phyloP scores from a whole-genome alignment of 1,140 invertebrate genomes.

The Diabrotica virgifera region DNA sequence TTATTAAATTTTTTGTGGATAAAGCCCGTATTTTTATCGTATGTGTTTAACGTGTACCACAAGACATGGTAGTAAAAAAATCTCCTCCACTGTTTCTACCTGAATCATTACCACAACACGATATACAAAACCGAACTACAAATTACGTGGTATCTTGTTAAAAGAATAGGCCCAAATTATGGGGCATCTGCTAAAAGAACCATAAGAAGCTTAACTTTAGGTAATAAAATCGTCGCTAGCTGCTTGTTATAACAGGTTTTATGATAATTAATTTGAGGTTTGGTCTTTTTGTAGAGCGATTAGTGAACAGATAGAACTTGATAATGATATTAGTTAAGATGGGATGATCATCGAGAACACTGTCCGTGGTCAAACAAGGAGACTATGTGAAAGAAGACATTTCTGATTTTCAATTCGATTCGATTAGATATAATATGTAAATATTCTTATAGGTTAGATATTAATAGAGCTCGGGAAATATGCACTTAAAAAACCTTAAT shows the following conservation, averaged over 20 bases:
- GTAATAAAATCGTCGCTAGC: slow-evolving; percentile 20
- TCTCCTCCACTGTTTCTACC: slow-evolving; percentile 16
- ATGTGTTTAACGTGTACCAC: too few species aligned
- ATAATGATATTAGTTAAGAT: slow-evolving; percentile 21
- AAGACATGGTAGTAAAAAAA: too few species aligned
- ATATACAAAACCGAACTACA: slow-evolving; percentile 17
- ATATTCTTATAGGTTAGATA: too few species aligned
- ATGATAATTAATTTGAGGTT: slow-evolving; percentile 23
- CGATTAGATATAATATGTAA: too few species aligned
- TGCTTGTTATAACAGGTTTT: slow-evolving; percentile 24
- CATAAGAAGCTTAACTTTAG: slow-evolving; percentile 23
- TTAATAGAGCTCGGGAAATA: too few species aligned
- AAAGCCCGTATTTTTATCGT: too few species aligned
- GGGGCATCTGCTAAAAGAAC: slow-evolving; percentile 22
- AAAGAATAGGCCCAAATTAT: slow-evolving; percentile 24
- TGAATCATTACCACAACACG: slow-evolving; percentile 7
- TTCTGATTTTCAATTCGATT: background rate
- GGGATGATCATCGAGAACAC: background rate
- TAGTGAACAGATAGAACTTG: slow-evolving; percentile 10
- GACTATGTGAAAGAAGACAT: background rate
- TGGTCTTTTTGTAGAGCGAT: slow-evolving; percentile 14
- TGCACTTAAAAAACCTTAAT: too few species aligned
- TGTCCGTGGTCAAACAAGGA: background rate
- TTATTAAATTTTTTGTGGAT: too few species aligned
- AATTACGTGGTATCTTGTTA: slow-evolving; percentile 21